These are phyloP conservation scores for Baronia brevicornis DNA, from an alignment of 2,888 invertebrate species.

Conservation along the genomic window DNA sequence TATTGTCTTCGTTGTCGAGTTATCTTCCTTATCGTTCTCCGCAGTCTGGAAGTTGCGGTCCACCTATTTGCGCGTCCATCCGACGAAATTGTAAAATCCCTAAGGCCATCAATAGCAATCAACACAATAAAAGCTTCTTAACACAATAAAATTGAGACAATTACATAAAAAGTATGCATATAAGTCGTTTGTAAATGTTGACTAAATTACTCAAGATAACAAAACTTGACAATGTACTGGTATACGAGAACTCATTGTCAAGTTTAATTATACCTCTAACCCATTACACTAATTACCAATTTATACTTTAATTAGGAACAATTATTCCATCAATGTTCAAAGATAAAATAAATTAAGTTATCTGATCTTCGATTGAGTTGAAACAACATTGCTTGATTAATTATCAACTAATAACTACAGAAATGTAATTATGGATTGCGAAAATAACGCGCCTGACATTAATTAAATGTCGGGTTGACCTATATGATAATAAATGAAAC, in stretches of 20 bases:
- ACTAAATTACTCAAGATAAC: too few species aligned
- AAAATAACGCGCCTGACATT: conserved; percentile 17
- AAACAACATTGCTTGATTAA: conserved; percentile 32
- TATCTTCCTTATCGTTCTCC: too few species aligned
- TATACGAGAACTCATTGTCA: background rate
- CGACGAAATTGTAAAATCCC: too few species aligned
- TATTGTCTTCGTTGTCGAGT: too few species aligned
- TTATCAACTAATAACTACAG: conserved; percentile 27
- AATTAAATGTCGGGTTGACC: conserved; percentile 12
- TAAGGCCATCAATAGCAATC: too few species aligned
- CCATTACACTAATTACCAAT: conserved; percentile 9
- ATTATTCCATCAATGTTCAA: conserved; percentile 12
- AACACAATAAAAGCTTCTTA: too few species aligned
- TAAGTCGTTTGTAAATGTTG: too few species aligned
- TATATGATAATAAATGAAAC: conserved; percentile 13
- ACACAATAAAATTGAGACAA: too few species aligned
- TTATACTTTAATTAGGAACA: conserved; percentile 1
- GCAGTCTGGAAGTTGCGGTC: too few species aligned
- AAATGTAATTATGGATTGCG: conserved; percentile 25
- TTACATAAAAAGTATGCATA: too few species aligned
- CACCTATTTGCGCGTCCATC: too few species aligned
- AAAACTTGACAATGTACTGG: too few species aligned
- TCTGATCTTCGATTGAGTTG: conserved; percentile 27
- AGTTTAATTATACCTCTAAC: conserved; percentile 5
- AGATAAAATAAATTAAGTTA: conserved; percentile 17